Base-by-base conservation (phyloP, 2,888 invertebrate genomes). In the Phorcus lineatus region DNA sequence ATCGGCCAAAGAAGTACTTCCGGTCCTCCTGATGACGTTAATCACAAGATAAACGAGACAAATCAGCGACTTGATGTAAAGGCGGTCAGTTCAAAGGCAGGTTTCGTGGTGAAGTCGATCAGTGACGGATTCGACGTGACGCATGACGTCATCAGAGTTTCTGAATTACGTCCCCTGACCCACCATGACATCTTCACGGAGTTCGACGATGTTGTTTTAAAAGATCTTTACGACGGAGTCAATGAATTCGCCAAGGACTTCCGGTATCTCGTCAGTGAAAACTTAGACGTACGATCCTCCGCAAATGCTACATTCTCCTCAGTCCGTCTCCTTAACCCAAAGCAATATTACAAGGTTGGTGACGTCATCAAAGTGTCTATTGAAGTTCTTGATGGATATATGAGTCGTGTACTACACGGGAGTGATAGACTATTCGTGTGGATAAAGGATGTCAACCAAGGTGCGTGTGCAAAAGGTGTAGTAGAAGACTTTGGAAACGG, bases 131-230 rank as follows among this genome's bases (percentile, higher is more conserved):
- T 11, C 11, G n/a, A n/a, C n/a, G n/a, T n/a, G n/a, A 47, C 47
- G 4, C 1, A 47, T 47, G 13, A 47, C 47, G 47, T 47, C 13
- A 47, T 47, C 47, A 13, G 11, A 47, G 47, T 11, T 11, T 47
- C 47, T 11, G 11, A 47, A 1, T 47, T 47, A 47, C 13, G 9
- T 47, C 47, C 47, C 47, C 13, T 47, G 47, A 13, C 13, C 47
- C 36, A 70, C 19, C 40, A 40, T 40, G 70, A 70, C 9, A 22
- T 70, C 31, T 70, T 70, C 31, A 70, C 70, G n/a, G 70, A 70
- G n/a, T 70, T 70, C 40, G 70, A 70, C 70, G 70, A 70, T 19
- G 31, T 31, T 40, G 70, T 70, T 0, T 19, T 70, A 19, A 70
- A 70, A 3, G 70, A 40, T 11, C 36, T 70, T 11, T 70, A 70